Base-by-base conservation (phyloP, 2,113 vertebrate species). In the Ammodytes marinus region DNA sequence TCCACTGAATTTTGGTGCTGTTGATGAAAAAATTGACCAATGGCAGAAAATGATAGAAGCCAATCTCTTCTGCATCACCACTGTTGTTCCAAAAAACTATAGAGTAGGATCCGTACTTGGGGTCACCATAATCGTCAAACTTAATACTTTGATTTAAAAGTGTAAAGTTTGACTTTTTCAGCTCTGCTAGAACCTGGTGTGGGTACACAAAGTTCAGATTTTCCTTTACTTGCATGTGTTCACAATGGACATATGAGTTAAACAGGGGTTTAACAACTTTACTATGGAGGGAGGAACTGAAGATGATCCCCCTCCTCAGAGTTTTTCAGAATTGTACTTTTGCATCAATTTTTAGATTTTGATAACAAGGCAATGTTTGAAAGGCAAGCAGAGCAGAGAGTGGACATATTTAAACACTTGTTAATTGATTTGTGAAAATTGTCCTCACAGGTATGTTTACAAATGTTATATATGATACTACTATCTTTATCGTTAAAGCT, bases 31-130 rank as follows among this genome's bases (percentile, higher is more conserved):
- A 93, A 12, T 12, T 1, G 0, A 8, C 3, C 8, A 84, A 17
- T 0, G 95, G 91, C n/a, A 90, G 58, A 69, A 87, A 86, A 0
- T 7, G 58, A 70, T 93, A 96, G 5, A 86, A 92, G 58, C 97
- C 96, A 0, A 97, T 72, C 13, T 92, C 69, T 0, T 90, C 69
- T 12, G 85, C 85, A 10, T 43, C 6, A 10, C 75, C 82, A 79
- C 8, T 91, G 86, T 93, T 93, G 7, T 94, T 93, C 97, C 96
- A 97, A 80, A 85, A 88, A 53, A 96, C 15, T 1, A 98, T 83
- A 13, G 94, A 67, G 1, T 95, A 96, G 17, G 86, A 86, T 43
- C 93, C 91, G 7, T n/a, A 58, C 17, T 27, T 55, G 2, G 92
- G 86, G 70, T 96, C 95, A 15, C 96, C 95, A 0, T 92, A 88